A percentile compares a stretch with the other conserved stretches of the same genome.
phyloP scores from a whole-genome alignment of 2,797 vertebrate species.

The Lacerta agilis region DNA sequence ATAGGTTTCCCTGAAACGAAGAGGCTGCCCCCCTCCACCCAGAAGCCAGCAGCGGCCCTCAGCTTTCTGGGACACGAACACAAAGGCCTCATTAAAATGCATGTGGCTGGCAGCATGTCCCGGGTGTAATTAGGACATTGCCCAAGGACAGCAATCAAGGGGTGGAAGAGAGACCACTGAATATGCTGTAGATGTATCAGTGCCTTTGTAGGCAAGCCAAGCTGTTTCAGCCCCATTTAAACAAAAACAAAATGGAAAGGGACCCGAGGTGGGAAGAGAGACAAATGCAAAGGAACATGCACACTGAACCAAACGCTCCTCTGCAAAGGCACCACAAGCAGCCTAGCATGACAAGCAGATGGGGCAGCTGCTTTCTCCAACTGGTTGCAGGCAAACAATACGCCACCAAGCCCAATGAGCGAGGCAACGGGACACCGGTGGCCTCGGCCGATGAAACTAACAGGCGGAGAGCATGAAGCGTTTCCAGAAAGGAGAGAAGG shows the following conservation, averaged over 20 bases:
- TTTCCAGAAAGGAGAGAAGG: neutral
- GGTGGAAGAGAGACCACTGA: constrained; percentile 8
- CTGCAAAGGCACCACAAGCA: constrained; percentile 4
- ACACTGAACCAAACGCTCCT: neutral
- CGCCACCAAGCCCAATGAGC: neutral
- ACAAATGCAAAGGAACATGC: constrained; percentile 20
- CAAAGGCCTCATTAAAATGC: constrained; percentile 40
- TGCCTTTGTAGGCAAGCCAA: constrained; percentile 39
- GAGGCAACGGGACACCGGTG: neutral
- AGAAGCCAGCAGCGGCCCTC: neutral
- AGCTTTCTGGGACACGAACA: constrained; percentile 19
- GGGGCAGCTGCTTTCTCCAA: constrained; percentile 29
- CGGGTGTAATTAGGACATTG: constrained; percentile 12
- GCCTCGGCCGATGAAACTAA: neutral
- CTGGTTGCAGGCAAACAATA: constrained; percentile 35
- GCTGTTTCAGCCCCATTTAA: constrained; percentile 57
- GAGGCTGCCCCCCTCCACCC: neutral
- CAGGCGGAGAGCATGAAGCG: neutral
- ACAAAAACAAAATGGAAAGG: neutral
- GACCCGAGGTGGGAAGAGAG: constrained; percentile 39
- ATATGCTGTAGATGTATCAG: neutral
- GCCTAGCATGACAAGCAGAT: constrained; percentile 34
- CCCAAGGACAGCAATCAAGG: constrained; percentile 34
- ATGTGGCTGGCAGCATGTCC: constrained; percentile 53
- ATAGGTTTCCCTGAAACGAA: constrained; percentile 13